These are phyloP conservation scores for Hydropsyche betteni DNA, from an alignment of 2,888 invertebrate species.

Conservation along the genomic window DNA sequence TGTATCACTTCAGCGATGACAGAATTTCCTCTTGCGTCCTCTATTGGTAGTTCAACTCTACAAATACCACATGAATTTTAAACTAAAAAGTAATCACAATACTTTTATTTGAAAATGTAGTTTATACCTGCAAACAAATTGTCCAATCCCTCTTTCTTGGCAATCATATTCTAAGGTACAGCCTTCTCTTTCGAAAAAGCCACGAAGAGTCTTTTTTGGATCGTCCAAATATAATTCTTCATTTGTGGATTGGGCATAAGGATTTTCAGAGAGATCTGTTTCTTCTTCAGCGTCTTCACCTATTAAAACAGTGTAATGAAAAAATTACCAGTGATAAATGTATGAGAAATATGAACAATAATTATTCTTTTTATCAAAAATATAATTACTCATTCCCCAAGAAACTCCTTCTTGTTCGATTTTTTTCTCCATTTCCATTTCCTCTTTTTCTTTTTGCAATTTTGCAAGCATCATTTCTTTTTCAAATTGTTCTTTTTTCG, in stretches of 20 bases:
- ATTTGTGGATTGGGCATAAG: conserved; percentile 81
- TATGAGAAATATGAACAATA: not conserved
- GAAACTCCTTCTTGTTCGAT: conserved; percentile 78
- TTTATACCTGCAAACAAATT: conserved; percentile 79
- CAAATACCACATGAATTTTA: conserved; percentile 47
- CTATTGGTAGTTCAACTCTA: conserved; percentile 83
- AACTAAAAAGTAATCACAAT: conserved; percentile 7
- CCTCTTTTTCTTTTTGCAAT: conserved; percentile 57
- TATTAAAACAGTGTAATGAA: conserved; percentile 53
- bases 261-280: conserved; percentile 82
- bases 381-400: conserved; percentile 87
- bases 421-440: conserved; percentile 65
- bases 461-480: conserved; percentile 60
- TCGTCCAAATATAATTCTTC: conserved; percentile 93
- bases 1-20: conserved; percentile 86
- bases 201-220: conserved; percentile 92
- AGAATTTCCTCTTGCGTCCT: conserved; percentile 78
- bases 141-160: conserved; percentile 85
- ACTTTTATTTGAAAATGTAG: conserved; percentile 1
- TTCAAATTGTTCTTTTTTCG: conserved; percentile 62
- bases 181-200: conserved; percentile 94
- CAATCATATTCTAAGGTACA: conserved; percentile 86
- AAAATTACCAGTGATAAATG: not conserved
- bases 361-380: conserved; percentile 8
- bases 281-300: conserved; percentile 90